A percentile compares a stretch with the other conserved stretches of the same genome.
Evolutionary conservation across 2,888 invertebrate genomes (phyloP).

Genomic region (Meiosimyza platycephala): DNA sequence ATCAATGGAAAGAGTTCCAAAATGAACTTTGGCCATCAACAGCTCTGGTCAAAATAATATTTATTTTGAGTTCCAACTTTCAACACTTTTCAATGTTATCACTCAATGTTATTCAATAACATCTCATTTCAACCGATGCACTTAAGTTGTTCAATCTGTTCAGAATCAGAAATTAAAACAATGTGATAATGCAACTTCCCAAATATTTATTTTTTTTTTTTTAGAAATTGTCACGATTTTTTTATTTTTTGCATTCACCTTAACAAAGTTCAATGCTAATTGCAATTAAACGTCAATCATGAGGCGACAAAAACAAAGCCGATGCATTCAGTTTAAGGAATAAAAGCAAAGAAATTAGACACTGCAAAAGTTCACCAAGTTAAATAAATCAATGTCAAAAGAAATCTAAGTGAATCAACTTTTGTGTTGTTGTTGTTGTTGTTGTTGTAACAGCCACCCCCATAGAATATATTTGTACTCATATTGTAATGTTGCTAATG

Average conservation of each 20-base stretch:
- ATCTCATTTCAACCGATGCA: no score
- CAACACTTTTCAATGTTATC: no score
- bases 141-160: no score
- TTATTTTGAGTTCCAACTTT: no score
- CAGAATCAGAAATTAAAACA: no score
- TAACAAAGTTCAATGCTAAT: conserved; percentile 44
- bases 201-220: conserved; percentile 5
- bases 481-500: background rate
- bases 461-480: conserved; percentile 4
- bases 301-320: no score
- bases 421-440: background rate
- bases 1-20: no score
- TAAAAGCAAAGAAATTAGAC: background rate
- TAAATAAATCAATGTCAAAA: conserved; percentile 27
- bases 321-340: background rate
- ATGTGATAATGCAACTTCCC: no score
- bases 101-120: no score
- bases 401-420: conserved; percentile 13
- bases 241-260: conserved; percentile 44
- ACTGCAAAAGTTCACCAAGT: background rate
- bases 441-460: conserved; percentile 23
- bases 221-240: conserved; percentile 16
- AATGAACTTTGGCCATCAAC: no score
- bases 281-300: conserved; percentile 35
- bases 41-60: no score